Base-by-base conservation (phyloP, 2,888 invertebrate genomes). In the Platypus cylindrus region DNA sequence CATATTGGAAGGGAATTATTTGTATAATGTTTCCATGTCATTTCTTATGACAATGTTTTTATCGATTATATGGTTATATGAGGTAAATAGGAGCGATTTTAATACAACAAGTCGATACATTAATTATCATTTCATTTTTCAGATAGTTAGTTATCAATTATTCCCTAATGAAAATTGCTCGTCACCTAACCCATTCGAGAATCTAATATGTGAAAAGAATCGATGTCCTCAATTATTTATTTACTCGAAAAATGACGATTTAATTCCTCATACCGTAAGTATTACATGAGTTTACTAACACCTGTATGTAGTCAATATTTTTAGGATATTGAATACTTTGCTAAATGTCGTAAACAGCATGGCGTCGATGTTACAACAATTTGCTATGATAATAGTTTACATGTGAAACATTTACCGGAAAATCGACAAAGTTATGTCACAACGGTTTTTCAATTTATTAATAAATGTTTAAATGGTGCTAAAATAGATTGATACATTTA, bases 161-260 rank as follows among this genome's bases (percentile, higher is more conserved):
- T 49, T 30, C 34, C 66, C 53, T 11, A 53, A 48, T 18, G 47
- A 46, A 26, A 58, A 63, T 11, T 52, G 66, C 35, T 66, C 67
- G 49, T 42, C 50, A n/a, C 38, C 38, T 26, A 71, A 74, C 57
- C 74, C 73, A 1, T 66, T 70, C 47, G 64, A 66, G 45, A 65
- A 65, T 45, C 58, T 75, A 27, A 68, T 68, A 45, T 65, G 70
- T 40, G 77, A 78, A 48, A 58, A 64, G 13, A 65, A 70, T 46
- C 60, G 63, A 30, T 76, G 73, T 64, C 78, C 79, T 1, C 79
- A 81, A 54, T 60, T 80, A 44, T 83, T 78, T 57, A 66, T 84
- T 27, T 82, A 77, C 52, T 82, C 82, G 0, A 74, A 74, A 48
- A 68, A 68, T 2, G 82, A 83, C 55, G 66, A 71, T 35, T 63